Evolutionary conservation across 2,113 vertebrate species (phyloP).

Genomic region (Cariama cristata): DNA sequence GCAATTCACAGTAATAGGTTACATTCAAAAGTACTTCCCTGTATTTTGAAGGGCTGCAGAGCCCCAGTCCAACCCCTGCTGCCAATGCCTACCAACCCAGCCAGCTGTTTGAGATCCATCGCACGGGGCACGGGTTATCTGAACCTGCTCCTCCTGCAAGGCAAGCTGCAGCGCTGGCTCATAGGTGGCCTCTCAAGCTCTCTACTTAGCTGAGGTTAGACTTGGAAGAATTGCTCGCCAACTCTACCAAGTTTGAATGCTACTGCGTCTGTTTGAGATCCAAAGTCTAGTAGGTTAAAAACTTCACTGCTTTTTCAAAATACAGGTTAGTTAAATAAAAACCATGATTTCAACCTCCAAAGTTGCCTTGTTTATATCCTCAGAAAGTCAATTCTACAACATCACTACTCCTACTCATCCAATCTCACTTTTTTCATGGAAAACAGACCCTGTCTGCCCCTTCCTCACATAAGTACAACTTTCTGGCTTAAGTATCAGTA

Average conservation of each 20-base stretch:
- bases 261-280: not conserved
- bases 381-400: not conserved
- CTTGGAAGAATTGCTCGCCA: not conserved
- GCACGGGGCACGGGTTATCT: accelerated
- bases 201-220: not conserved
- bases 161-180: not conserved
- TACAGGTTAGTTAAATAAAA: not conserved
- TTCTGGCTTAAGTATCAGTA: not conserved
- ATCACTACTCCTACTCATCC: not conserved
- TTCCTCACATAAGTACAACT: not conserved
- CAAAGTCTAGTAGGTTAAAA: not conserved
- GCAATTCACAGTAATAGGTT: not conserved
- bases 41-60: not conserved
- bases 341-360: not conserved
- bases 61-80: not conserved
- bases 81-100: accelerated
- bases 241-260: not conserved
- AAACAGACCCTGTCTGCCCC: not conserved
- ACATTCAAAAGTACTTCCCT: not conserved
- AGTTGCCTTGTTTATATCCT: not conserved
- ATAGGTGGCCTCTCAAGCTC: accelerated
- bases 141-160: not conserved
- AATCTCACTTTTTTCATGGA: not conserved
- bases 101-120: not conserved
- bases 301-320: not conserved